Evolutionary conservation across 2,113 vertebrate species (phyloP).

Genomic region (Trichechus manatus): DNA sequence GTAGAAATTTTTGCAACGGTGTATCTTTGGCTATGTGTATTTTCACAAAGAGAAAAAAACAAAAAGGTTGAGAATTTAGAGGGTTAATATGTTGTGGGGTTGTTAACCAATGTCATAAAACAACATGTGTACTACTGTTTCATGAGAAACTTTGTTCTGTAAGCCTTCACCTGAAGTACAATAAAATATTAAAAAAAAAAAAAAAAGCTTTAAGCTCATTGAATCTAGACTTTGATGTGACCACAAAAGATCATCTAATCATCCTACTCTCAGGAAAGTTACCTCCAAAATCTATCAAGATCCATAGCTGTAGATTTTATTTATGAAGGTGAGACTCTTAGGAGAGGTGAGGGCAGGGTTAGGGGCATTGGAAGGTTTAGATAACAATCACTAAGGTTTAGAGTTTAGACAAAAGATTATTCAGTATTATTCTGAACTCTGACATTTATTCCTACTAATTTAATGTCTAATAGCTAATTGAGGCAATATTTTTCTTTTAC

Average conservation of each 20-base stretch:
- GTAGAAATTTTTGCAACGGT: too few species aligned
- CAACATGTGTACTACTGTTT: too few species aligned
- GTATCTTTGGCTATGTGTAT: too few species aligned
- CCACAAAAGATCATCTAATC: too few species aligned
- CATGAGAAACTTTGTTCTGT: too few species aligned
- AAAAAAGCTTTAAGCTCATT: background rate
- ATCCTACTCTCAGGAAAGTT: background rate
- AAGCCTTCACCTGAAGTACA: too few species aligned
- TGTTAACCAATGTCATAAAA: too few species aligned
- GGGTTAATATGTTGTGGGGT: too few species aligned
- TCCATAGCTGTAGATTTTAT: background rate
- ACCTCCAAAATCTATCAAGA: background rate
- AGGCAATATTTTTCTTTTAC: conserved; percentile 49
- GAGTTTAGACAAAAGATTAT: background rate
- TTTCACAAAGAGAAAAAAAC: too few species aligned
- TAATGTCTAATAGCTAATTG: background rate
- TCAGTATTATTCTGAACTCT: conserved; percentile 17
- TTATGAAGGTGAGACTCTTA: background rate
- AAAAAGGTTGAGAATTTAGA: too few species aligned
- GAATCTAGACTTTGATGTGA: too few species aligned
- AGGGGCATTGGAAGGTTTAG: background rate
- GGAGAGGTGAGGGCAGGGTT: background rate
- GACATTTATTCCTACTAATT: background rate
- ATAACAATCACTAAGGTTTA: background rate
- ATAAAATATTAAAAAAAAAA: background rate